Evolutionary conservation across 1,140 invertebrate genomes (phyloP), one percentile per base, ranked within the genome.

Genomic region (Chymomyza costata): DNA sequence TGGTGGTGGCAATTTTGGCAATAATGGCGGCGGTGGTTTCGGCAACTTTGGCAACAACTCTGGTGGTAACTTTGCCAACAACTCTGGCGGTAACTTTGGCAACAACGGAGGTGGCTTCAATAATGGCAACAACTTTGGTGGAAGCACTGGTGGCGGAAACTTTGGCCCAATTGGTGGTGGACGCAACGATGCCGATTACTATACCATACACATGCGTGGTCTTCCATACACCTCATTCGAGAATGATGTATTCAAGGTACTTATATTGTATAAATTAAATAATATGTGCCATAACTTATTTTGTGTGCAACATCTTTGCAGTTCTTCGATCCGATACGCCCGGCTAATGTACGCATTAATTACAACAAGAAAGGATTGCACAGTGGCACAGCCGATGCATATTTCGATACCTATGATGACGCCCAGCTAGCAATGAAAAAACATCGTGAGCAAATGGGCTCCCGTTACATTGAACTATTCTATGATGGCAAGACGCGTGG

Each of bases 361-460:
- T 85, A 81, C 46, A 84, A 85, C 47, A 83, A 84, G 13, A 83
- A 96, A 86, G 95, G 95, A 1, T 86, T 95, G 47, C 94, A 95
- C 10, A 95, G 93, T 86, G 96, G 96, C 8, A 96, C 97, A 86
- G 95, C 94, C 19, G 96, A 95, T 71, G 92, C 97, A 34, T 91
- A 95, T 85, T 90, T 97, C 83, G 90, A 91, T 28, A 89, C 90
- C 53, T 90, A 92, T 40, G 91, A 92, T 21, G 94, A 96, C 85
- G 88, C 95, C 14, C 89, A 92, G 49, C 87, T 89, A 60, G 95
- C 94, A 44, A 88, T 94, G 58, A 92, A 92, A 63, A 91, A 93
- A 74, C 92, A 97, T 76, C 90, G 93, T 78, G 91, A 95, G 78
- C 91, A 95, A 73, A 95, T 97, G 90, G 95, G 95, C 10, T 91